These are phyloP conservation scores for Acanthaster planci DNA, from an alignment of 35 echinoderm and acorn worm species.

Conservation along the genomic window DNA sequence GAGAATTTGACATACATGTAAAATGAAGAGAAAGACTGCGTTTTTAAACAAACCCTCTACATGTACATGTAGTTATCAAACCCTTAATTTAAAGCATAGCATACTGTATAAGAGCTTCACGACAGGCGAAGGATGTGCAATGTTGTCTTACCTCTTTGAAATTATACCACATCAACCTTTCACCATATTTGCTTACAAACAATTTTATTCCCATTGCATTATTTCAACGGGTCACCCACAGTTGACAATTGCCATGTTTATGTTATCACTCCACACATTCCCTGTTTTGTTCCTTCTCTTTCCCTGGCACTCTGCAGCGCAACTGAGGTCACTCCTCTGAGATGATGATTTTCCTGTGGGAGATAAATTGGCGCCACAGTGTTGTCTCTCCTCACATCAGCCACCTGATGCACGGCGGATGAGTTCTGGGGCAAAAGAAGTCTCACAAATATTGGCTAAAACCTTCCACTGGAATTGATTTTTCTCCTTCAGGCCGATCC, in stretches of 20 bases:
- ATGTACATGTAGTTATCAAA: no score
- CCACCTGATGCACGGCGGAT: constrained; percentile 12
- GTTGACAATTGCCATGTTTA: background rate
- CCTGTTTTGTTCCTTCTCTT: background rate
- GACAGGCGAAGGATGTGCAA: no score
- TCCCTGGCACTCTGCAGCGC: background rate
- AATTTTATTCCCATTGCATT: no score
- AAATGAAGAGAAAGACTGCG: no score
- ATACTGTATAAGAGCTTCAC: no score
- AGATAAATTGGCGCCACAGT: background rate
- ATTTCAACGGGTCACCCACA: background rate
- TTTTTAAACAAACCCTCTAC: no score
- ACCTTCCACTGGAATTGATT: background rate
- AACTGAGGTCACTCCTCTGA: background rate
- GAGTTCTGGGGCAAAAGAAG: background rate
- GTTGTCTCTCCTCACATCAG: constrained; percentile 4
- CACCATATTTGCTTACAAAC: no score
- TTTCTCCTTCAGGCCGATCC: background rate
- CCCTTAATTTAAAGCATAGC: no score
- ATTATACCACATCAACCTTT: no score
- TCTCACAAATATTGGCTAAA: constrained; percentile 3
- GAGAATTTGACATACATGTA: no score
- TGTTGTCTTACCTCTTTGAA: no score
- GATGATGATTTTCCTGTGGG: no score
- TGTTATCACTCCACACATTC: constrained; percentile 10